Evolutionary conservation across 2,797 vertebrate species (phyloP), one percentile per base, ranked within the genome.

Genomic region (Sebastes flavidus): DNA sequence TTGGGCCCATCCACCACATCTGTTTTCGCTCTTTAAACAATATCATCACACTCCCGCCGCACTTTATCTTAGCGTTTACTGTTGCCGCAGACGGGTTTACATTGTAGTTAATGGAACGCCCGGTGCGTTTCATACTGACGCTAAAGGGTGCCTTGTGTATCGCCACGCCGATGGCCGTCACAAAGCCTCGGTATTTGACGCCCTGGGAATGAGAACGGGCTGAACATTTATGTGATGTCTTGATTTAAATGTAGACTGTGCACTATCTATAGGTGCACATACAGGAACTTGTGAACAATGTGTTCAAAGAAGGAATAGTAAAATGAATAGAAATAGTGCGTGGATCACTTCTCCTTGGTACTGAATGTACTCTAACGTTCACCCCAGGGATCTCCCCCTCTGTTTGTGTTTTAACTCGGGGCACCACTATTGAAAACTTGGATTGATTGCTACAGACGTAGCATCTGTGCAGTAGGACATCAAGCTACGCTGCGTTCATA

Each of bases 401-500:
- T 54, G 34, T 76, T 65, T 80, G 60, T 65, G 24, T 66, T 81
- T 72, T 60, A 84, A 67, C 52, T 67, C 34, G 13, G 34, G 58
- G 54, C 46, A 63, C 49, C 52, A 8, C 78, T 30, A 68, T 58
- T 73, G 66, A 83, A 75, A 77, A 52, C 34, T 29, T 70, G n/a
- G 82, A 88, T 76, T 80, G 36, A 87, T 77, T 72, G 59, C 81
- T 27, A 24, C 34, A 70, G 68, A 72, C 38, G 20, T 38, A 46
- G 54, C 86, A 38, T 85, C 75, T 16, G 75, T 80, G 73, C 8
- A n/a, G 59, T 38, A 27, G 13, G 32, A 74, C 75, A 84, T 81
- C 52, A 77, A 86, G 59, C 66, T 69, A 66, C 0, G 5, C 6
- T 65, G 79, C 52, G 56, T 91, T 92, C 80, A 88, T 85, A 92